Conservation (phyloP, 2,888 invertebrate species). For the Tipula unca region DNA sequence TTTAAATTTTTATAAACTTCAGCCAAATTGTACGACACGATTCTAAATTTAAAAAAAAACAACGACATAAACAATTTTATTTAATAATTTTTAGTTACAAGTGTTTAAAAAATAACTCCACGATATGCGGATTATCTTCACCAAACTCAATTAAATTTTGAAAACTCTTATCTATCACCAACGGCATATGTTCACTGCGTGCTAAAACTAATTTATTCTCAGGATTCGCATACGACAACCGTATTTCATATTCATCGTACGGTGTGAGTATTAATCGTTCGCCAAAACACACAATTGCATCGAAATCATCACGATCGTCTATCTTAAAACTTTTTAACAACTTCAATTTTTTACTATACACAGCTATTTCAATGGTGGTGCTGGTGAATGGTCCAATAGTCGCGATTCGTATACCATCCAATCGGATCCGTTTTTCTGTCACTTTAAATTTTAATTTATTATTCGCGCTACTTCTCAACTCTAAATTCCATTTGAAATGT, state of each 20-base stretch:
- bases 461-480: not conserved
- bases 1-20: too few species aligned
- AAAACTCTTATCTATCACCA: not conserved
- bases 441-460: not conserved
- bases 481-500: not conserved
- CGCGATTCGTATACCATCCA: not conserved
- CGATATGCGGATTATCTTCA: not conserved
- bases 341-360: not conserved
- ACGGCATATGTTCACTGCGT: not conserved
- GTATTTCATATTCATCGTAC: not conserved
- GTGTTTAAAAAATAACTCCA: not conserved
- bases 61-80: not conserved
- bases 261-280: not conserved
- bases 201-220: not conserved
- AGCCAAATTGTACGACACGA: too few species aligned
- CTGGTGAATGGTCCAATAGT: not conserved
- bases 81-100: not conserved
- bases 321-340: not conserved
- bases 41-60: too few species aligned
- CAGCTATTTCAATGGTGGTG: not conserved
- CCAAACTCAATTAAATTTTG: not conserved
- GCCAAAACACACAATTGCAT: not conserved
- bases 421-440: not conserved
- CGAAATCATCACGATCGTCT: not conserved
- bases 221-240: not conserved